Percentiles rank a stretch among this genome's conserved stretches.
phyloP scores from a whole-genome alignment of 2,797 vertebrate genomes.

The Euthynnus affinis region DNA sequence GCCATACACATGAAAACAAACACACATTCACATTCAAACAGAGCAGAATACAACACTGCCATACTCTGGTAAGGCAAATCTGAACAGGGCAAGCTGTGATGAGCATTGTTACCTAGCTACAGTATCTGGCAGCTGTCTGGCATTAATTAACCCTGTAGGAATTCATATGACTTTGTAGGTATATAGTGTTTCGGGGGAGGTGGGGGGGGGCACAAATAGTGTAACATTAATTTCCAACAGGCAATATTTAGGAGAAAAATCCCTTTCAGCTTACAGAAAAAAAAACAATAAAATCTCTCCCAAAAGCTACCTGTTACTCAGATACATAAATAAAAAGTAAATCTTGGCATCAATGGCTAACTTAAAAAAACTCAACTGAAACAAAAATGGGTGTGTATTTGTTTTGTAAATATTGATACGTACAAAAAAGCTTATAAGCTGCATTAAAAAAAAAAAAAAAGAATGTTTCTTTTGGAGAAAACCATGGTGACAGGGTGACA shows the following conservation, averaged over 20 bases:
- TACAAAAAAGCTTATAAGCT: slow-evolving; percentile 91
- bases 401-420: slow-evolving; percentile 65
- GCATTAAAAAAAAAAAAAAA: slow-evolving; percentile 76
- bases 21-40: slow-evolving; percentile 64
- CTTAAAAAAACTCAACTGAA: slow-evolving; percentile 41
- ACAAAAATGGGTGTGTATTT: slow-evolving; percentile 46
- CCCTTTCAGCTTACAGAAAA: slow-evolving; percentile 60
- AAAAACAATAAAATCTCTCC: slow-evolving; percentile 33
- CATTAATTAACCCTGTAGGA: slow-evolving; percentile 51
- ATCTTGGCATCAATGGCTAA: slow-evolving; percentile 69
- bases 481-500: slow-evolving; percentile 79
- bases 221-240: slow-evolving; percentile 58
- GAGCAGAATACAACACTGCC: slow-evolving; percentile 66
- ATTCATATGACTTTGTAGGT: background rate
- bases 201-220: slow-evolving; percentile 46
- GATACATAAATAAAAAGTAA: slow-evolving; percentile 63
- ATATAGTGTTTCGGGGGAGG: slow-evolving; percentile 50
- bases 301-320: slow-evolving; percentile 42
- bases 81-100: slow-evolving; percentile 68
- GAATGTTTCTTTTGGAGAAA: slow-evolving; percentile 60
- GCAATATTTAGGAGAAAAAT: slow-evolving; percentile 54
- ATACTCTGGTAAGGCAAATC: slow-evolving; percentile 81
- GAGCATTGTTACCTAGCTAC: slow-evolving; percentile 60
- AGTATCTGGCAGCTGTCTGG: slow-evolving; percentile 70
- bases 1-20: slow-evolving; percentile 32